Conservation (phyloP, 1,140 invertebrate genomes). For the Bombus pyrosoma region DNA sequence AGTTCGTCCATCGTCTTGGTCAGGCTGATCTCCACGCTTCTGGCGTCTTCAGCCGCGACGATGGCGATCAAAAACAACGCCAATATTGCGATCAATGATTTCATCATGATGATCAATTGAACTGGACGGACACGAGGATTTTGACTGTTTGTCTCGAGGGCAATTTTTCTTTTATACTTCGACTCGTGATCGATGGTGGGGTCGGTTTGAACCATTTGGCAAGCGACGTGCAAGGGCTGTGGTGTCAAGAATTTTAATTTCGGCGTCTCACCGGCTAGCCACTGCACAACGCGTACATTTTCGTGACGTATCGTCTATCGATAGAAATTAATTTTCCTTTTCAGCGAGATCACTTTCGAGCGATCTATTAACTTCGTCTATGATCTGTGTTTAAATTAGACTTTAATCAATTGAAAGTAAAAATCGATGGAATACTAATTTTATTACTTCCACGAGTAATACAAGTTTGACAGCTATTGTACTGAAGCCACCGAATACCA, state of each 20-base stretch:
- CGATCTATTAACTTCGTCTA: conserved; percentile 10
- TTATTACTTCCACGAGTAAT: no score
- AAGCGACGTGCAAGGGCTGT: conserved; percentile 70
- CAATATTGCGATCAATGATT: conserved; percentile 45
- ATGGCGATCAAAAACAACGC: conserved; percentile 58
- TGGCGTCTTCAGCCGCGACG: conserved; percentile 28
- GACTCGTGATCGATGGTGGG: conserved; percentile 70
- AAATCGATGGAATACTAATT: not conserved
- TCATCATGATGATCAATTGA: conserved; percentile 51
- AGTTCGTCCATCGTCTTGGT: conserved; percentile 73
- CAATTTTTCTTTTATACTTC: conserved; percentile 80
- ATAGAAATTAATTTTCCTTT: conserved; percentile 76
- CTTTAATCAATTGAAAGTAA: not conserved
- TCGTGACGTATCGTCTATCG: conserved; percentile 55
- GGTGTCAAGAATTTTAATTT: conserved; percentile 80
- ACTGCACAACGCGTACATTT: not conserved
- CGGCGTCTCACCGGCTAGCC: conserved; percentile 40
- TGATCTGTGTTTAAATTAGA: not conserved
- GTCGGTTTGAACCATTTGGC: conserved; percentile 80
- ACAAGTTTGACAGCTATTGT: no score
- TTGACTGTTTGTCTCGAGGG: conserved; percentile 74
- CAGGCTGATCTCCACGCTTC: conserved; percentile 69
- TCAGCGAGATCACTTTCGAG: conserved; percentile 76
- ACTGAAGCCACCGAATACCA: not conserved
- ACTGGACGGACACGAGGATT: conserved; percentile 61